Evolutionary conservation across 2,797 vertebrate species (phyloP).

Genomic region (Rhadinocentrus ornatus): DNA sequence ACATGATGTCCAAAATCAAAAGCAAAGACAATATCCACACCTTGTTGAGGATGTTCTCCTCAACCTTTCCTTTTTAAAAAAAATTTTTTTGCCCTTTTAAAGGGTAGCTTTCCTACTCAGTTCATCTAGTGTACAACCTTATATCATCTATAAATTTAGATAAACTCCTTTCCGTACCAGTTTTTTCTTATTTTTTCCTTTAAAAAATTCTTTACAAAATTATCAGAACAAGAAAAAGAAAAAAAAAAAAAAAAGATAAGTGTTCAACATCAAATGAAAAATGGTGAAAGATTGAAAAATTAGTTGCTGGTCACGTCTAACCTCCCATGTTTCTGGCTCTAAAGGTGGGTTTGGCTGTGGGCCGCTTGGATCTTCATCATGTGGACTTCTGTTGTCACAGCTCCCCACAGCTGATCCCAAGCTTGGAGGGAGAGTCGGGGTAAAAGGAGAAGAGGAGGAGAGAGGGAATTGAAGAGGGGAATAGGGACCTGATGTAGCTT

Average conservation of each 20-base stretch:
- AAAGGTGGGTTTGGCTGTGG: conserved; percentile 35
- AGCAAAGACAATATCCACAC: conserved; percentile 60
- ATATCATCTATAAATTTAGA: conserved; percentile 83
- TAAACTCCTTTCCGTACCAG: conserved; percentile 72
- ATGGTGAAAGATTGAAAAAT: conserved; percentile 70
- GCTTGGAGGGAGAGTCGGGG: conserved; percentile 53
- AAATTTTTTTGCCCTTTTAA: conserved; percentile 85
- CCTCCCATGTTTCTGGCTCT: conserved; percentile 61
- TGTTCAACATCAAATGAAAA: conserved; percentile 66
- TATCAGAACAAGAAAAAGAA: conserved; percentile 74
- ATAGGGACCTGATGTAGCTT: conserved; percentile 55
- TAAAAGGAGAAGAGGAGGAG: conserved; percentile 36
- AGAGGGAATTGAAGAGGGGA: conserved; percentile 49
- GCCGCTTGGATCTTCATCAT: conserved; percentile 28
- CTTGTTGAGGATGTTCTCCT: conserved; percentile 38
- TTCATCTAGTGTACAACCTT: conserved; percentile 77
- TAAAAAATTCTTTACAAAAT: conserved; percentile 83
- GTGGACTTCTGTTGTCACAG: conserved; percentile 32
- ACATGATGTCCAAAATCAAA: conserved; percentile 62
- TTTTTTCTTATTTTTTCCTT: conserved; percentile 68
- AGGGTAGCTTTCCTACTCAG: conserved; percentile 83
- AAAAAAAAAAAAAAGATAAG: conserved; percentile 48
- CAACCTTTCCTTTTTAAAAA: conserved; percentile 34
- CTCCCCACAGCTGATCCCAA: conserved; percentile 55
- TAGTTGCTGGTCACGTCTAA: conserved; percentile 71